A percentile compares a stretch with the other conserved stretches of the same genome.
Conservation (phyloP, 2,888 invertebrate genomes). For the Lottia scabra region DNA sequence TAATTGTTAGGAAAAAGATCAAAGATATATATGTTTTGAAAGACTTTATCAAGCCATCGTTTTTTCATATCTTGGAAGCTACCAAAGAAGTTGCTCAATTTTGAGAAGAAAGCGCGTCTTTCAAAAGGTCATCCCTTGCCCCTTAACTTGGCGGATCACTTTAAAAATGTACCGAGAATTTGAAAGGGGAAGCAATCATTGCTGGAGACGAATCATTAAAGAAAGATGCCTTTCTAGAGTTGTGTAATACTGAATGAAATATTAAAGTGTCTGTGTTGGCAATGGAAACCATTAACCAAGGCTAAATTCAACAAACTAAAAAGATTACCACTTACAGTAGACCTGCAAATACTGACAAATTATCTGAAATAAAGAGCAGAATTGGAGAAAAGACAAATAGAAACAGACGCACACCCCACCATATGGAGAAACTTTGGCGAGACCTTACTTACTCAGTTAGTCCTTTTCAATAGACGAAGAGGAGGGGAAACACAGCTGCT, state of each 20-base stretch:
- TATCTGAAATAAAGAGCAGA: not conserved
- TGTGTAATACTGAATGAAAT: not conserved
- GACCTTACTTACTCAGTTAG: not conserved
- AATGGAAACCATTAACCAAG: not conserved
- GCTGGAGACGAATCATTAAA: not conserved
- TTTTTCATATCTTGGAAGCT: not conserved
- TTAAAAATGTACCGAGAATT: not conserved
- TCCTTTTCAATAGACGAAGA: not conserved
- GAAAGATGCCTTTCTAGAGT: not conserved
- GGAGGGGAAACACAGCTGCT: not conserved
- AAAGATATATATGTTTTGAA: not conserved
- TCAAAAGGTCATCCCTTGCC: not conserved
- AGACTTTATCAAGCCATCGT: constrained; percentile 1
- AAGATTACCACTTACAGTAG: not conserved
- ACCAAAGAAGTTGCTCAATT: not conserved
- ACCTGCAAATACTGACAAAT: not conserved
- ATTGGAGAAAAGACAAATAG: not conserved
- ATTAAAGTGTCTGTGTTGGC: not conserved
- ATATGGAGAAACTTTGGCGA: not conserved
- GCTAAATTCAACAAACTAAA: not conserved
- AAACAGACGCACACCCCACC: not conserved
- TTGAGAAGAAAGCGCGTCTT: not conserved
- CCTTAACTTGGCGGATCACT: not conserved
- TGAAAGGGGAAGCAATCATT: not conserved
- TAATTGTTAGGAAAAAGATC: not conserved